Conservation (phyloP, 2,888 invertebrate genomes). For the Dasypolia templi region DNA sequence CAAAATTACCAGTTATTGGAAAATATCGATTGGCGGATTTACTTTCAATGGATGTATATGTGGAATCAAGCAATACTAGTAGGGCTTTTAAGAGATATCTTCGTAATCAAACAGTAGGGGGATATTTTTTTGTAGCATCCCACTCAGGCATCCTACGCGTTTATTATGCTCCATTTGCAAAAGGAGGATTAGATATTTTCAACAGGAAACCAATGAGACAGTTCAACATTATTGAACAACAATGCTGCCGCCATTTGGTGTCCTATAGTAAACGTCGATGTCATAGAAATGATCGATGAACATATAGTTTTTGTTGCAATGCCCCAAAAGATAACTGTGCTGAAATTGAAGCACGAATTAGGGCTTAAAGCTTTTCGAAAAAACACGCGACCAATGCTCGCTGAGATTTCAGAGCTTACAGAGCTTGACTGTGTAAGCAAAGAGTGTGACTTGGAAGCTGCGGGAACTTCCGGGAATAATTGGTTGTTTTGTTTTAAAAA, state of each 20-base stretch:
- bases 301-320: conserved; percentile 17
- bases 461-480: background rate
- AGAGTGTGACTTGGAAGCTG: background rate
- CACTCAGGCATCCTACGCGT: conserved; percentile 5
- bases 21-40: conserved; percentile 78
- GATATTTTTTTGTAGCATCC: background rate
- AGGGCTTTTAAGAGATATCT: conserved; percentile 75
- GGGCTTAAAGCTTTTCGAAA: background rate
- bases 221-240: conserved; percentile 1
- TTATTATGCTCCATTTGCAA: background rate
- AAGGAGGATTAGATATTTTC: conserved; percentile 2
- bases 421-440: too few relatives aligned
- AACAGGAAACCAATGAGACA: background rate
- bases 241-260: background rate
- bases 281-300: background rate
- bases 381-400: background rate
- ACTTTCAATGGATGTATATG: conserved; percentile 77
- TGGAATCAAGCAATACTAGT: conserved; percentile 73
- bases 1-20: conserved; percentile 78
- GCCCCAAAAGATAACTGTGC: conserved; percentile 9
- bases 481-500: background rate
- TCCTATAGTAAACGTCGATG: conserved; percentile 22
- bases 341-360: conserved; percentile 16
- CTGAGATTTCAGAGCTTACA: background rate
- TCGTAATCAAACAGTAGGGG: conserved; percentile 67